These are phyloP conservation scores for Latheticus oryzae DNA, from an alignment of 2,888 invertebrate species.

Conservation along the genomic window DNA sequence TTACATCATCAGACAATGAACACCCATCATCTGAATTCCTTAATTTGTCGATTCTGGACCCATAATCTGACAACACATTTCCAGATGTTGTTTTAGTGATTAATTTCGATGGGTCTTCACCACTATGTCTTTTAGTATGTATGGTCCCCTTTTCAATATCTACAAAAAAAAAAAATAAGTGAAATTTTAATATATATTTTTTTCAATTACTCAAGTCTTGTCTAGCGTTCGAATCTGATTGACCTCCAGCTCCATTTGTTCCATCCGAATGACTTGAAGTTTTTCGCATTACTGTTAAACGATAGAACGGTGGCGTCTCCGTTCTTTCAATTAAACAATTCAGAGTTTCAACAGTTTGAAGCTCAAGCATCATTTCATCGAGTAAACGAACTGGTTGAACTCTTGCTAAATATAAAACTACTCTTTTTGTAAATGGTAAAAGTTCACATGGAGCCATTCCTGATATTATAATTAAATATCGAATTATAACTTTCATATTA, in stretches of 20 bases:
- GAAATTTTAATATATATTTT: neutral
- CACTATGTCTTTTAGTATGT: slow-evolving; percentile 94
- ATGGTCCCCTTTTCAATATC: slow-evolving; percentile 94
- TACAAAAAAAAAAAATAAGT: slow-evolving; percentile 41
- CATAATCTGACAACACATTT: slow-evolving; percentile 69
- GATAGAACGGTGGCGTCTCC: slow-evolving; percentile 97
- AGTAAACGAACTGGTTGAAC: slow-evolving; percentile 92
- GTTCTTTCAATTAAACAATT: slow-evolving; percentile 96
- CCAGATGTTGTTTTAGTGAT: slow-evolving; percentile 76
- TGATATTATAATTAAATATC: slow-evolving; percentile 95
- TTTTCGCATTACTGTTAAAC: slow-evolving; percentile 91
- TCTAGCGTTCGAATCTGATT: slow-evolving; percentile 65
- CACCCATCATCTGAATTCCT: slow-evolving; percentile 69
- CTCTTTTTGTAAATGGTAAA: slow-evolving; percentile 92
- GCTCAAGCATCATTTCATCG: slow-evolving; percentile 97
- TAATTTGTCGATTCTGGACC: slow-evolving; percentile 73
- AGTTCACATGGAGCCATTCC: slow-evolving; percentile 97
- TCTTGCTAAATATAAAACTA: slow-evolving; percentile 91
- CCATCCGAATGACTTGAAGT: slow-evolving; percentile 86
- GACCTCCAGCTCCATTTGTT: slow-evolving; percentile 66
- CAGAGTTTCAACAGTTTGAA: slow-evolving; percentile 96
- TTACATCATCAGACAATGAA: slow-evolving; percentile 64
- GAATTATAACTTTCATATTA: slow-evolving; percentile 95
- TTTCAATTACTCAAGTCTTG: slow-evolving; percentile 61
- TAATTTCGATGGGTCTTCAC: slow-evolving; percentile 86